Evolutionary conservation across 2,888 invertebrate species (phyloP), one percentile per base, ranked within the genome.

Genomic region (Rhorus exstirpatorius): DNA sequence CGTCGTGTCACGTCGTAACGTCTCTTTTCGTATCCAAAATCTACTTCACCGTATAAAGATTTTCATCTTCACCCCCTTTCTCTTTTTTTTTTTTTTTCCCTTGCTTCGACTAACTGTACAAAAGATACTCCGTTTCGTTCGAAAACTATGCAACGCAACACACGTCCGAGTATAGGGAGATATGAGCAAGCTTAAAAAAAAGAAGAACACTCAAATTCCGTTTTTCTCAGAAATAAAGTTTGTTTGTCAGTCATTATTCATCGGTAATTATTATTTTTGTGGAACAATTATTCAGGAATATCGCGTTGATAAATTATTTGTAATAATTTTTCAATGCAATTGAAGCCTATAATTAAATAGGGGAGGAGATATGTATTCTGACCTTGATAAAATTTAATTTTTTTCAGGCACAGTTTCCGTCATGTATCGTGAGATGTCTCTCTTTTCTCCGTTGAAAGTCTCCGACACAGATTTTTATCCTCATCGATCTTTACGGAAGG

Each of bases 21-120:
- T 89, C 89, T 89, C 89, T 88, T 87, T 89, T 86, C 86, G 86
- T 85, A 81, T 84, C 87, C 68, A 67, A 84, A 86, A 87, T 88
- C 84, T 81, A 58, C 46, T 61, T 79, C 76, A 53, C 35, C 74
- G 74, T 79, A 75, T 51, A 67, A 67, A 76, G 83, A 83, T 83
- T 79, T 35, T 61, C 75, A 83, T 83, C 83, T 83, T 76, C 79
- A 71, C 38, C 83, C 79, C 79, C 75, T 35, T 79, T 82, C 19
- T 51, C 41, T 67, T 71, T n/a, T n/a, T n/a, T n/a, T 8, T n/a
- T 10, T 8, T n/a, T 2, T n/a, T 2, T 3, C 4, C 7, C 49
- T n/a, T 46, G 0, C 49, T n/a, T 6, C 49, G 65, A 44, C 58
- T 82, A 82, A 82, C 79, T 71, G 82, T 82, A 65, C 26, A 65